Conservation (phyloP, 2,888 invertebrate species). For the Timandra comae region DNA sequence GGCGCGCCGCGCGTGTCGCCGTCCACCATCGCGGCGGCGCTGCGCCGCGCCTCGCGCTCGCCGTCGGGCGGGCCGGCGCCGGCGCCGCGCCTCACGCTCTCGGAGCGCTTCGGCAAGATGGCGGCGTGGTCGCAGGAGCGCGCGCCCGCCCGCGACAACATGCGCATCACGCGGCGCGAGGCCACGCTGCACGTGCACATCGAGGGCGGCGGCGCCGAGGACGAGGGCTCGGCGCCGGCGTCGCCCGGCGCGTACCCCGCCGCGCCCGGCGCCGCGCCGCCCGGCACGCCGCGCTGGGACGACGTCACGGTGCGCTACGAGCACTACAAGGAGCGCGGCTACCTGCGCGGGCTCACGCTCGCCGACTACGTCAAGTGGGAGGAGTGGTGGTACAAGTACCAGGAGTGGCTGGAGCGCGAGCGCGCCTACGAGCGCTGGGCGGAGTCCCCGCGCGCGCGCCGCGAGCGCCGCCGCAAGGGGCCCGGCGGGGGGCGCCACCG, state of each 20-base stretch:
- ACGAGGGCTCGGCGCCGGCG: constrained; percentile 31
- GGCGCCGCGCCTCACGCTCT: constrained; percentile 73
- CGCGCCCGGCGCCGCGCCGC: constrained; percentile 83
- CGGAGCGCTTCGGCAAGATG: constrained; percentile 93
- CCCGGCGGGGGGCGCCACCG: constrained; percentile 51
- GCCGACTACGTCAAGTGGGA: constrained; percentile 95
- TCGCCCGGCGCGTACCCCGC: constrained; percentile 87
- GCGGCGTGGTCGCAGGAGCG: constrained; percentile 93
- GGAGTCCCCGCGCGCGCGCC: constrained; percentile 26
- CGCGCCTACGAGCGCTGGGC: constrained; percentile 86
- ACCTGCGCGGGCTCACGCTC: constrained; percentile 83
- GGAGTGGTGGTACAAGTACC: constrained; percentile 96
- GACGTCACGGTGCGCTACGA: constrained; percentile 91
- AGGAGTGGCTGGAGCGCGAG: constrained; percentile 92
- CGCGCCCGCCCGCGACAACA: constrained; percentile 90
- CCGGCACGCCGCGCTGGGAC: constrained; percentile 88
- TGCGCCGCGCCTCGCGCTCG: constrained; percentile 29
- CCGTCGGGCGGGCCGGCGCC: constrained; percentile 41
- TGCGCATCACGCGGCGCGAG: constrained; percentile 87
- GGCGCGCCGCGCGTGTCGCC: constrained; percentile 35
- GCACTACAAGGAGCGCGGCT: constrained; percentile 92
- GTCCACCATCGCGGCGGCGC: constrained; percentile 42
- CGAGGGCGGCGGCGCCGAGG: constrained; percentile 65
- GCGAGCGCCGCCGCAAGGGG: constrained; percentile 5
- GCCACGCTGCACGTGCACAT: constrained; percentile 84